Conservation (phyloP, 2,888 invertebrate species). For the Sarcophaga subvicina region DNA sequence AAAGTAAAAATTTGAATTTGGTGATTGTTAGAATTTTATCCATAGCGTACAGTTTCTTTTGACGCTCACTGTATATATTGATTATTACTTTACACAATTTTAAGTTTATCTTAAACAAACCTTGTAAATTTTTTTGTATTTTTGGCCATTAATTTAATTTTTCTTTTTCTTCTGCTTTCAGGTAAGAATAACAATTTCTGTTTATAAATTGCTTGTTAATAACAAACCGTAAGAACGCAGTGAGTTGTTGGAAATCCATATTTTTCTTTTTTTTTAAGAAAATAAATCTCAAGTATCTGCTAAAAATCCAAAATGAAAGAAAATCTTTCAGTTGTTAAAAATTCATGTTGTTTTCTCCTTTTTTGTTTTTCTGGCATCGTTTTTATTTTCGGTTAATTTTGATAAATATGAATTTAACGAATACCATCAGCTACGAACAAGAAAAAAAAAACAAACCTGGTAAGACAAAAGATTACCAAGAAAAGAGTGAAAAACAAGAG, state of each 20-base stretch:
- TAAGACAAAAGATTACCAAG: constrained; percentile 60
- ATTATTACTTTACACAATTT: too few relatives aligned
- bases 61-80: too few relatives aligned
- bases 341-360: not conserved
- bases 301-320: constrained; percentile 43
- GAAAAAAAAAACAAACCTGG: constrained; percentile 4
- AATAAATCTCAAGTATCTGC: constrained; percentile 48
- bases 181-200: constrained; percentile 59
- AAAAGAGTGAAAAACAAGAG: not conserved
- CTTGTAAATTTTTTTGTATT: not conserved
- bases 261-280: constrained; percentile 53
- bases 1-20: too few relatives aligned
- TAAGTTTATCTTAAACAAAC: too few relatives aligned
- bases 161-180: constrained; percentile 51
- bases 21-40: too few relatives aligned
- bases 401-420: constrained; percentile 43
- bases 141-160: not conserved
- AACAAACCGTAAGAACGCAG: constrained; percentile 35
- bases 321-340: constrained; percentile 47
- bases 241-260: constrained; percentile 60
- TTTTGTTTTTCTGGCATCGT: not conserved
- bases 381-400: constrained; percentile 12
- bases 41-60: too few relatives aligned
- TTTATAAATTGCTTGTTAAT: constrained; percentile 42
- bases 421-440: not conserved